Percentiles rank a stretch among this genome's conserved stretches.
Conservation (phyloP, 2,888 invertebrate species). For the Polydrusus pterygomalis region DNA sequence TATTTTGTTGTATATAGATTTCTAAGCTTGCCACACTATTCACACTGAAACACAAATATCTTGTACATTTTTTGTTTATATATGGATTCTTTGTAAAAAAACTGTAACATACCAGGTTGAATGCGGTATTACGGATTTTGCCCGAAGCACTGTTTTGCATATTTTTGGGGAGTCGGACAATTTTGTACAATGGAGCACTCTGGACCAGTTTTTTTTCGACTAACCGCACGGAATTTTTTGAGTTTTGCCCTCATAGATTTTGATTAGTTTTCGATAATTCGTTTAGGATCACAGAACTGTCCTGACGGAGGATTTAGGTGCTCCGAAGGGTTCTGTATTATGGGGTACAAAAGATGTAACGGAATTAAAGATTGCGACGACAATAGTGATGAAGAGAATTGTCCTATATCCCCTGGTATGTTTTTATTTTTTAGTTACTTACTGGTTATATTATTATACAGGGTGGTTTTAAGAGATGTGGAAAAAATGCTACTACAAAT, state of each 20-base stretch:
- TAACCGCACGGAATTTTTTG: constrained; percentile 52
- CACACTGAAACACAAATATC: background rate
- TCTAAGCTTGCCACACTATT: background rate
- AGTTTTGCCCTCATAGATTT: constrained; percentile 29
- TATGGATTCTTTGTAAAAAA: constrained; percentile 11
- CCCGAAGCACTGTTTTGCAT: constrained; percentile 32
- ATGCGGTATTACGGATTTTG: constrained; percentile 36
- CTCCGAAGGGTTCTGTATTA: constrained; percentile 78
- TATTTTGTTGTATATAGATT: constrained; percentile 33
- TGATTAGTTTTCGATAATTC: constrained; percentile 35
- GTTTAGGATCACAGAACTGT: constrained; percentile 59
- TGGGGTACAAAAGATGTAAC: constrained; percentile 73
- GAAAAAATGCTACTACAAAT: too few species aligned
- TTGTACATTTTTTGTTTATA: constrained; percentile 1
- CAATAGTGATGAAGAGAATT: constrained; percentile 70
- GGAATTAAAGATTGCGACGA: constrained; percentile 72
- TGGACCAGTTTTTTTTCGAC: constrained; percentile 29
- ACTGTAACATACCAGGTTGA: constrained; percentile 50
- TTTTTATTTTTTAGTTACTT: constrained; percentile 21
- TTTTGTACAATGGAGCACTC: constrained; percentile 36
- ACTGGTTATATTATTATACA: background rate
- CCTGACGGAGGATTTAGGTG: constrained; percentile 74
- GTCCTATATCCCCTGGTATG: constrained; percentile 60
- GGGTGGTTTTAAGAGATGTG: too few species aligned
- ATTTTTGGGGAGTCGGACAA: constrained; percentile 20